These are phyloP conservation scores for Drosophila asahinai DNA, from an alignment of 1,140 invertebrate genomes.

Conservation along the genomic window DNA sequence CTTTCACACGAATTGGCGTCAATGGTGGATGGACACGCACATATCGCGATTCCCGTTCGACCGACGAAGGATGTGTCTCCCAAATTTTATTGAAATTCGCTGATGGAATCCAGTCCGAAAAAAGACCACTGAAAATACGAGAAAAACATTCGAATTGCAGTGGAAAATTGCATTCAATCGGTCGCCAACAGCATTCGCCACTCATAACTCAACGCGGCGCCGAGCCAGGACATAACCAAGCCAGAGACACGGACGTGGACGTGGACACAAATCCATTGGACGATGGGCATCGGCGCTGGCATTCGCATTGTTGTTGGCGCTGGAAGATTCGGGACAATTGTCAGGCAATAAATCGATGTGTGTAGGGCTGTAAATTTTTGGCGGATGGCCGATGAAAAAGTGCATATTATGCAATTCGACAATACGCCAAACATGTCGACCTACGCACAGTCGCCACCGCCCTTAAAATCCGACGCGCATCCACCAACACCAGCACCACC, in stretches of 20 bases:
- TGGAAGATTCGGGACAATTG: conserved; percentile 77
- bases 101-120: conserved; percentile 65
- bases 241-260: conserved; percentile 33
- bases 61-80: conserved; percentile 54
- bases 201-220: conserved; percentile 66
- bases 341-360: conserved; percentile 85
- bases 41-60: conserved; percentile 28
- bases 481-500: conserved; percentile 2
- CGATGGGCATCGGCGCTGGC: conserved; percentile 46
- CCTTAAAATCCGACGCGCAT: conserved; percentile 28
- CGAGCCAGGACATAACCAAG: conserved; percentile 42
- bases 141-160: conserved; percentile 48
- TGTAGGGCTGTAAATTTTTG: conserved; percentile 84
- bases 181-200: conserved; percentile 44
- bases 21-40: conserved; percentile 53
- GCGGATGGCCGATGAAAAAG: conserved; percentile 81
- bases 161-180: conserved; percentile 71
- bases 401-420: conserved; percentile 85
- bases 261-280: conserved; percentile 74
- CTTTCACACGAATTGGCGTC: conserved; percentile 77
- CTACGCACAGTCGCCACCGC: conserved; percentile 54
- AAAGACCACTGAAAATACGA: conserved; percentile 18
- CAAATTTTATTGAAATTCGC: conserved; percentile 79
- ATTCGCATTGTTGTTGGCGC: conserved; percentile 68
- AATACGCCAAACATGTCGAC: conserved; percentile 81